Percentiles rank a stretch among this genome's conserved stretches.
Conservation (phyloP, 1,140 invertebrate species). For the Laupala kohalensis region DNA sequence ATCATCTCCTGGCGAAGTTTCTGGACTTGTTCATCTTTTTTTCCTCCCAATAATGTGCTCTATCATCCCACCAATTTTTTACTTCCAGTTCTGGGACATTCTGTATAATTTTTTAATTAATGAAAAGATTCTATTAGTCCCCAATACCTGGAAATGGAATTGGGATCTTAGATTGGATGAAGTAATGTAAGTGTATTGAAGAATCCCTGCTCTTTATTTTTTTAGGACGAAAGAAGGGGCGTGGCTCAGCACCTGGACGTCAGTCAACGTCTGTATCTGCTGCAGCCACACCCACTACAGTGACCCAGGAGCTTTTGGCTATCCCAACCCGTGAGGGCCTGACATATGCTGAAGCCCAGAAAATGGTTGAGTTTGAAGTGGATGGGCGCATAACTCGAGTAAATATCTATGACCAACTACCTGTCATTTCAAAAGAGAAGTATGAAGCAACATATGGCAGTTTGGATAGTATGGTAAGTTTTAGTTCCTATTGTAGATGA, state of each 20-base stretch:
- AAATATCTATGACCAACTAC: slow-evolving; percentile 42
- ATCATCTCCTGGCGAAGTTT: too few species aligned
- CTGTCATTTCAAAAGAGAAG: slow-evolving; percentile 47
- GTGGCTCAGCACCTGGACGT: slow-evolving; percentile 14
- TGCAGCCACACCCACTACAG: slow-evolving; percentile 11
- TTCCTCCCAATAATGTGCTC: too few species aligned
- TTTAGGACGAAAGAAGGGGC: slow-evolving; percentile 21
- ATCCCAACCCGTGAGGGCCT: slow-evolving; percentile 40
- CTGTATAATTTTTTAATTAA: too few species aligned
- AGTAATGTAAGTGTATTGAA: too few species aligned
- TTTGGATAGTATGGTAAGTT: slow-evolving; percentile 5
- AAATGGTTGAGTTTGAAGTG: slow-evolving; percentile 71
- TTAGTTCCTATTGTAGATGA: too few species aligned
- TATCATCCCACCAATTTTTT: too few species aligned
- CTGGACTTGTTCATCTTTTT: too few species aligned
- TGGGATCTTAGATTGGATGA: too few species aligned
- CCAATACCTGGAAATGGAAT: too few species aligned
- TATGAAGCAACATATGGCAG: slow-evolving; percentile 30
- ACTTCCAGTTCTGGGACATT: too few species aligned
- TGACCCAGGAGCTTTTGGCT: slow-evolving; percentile 10
- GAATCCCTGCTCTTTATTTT: too few species aligned
- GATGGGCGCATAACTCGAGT: slow-evolving; percentile 53
- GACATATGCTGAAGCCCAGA: slow-evolving; percentile 64
- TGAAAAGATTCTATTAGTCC: too few species aligned
- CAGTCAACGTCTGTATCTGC: background rate